Base-by-base conservation (phyloP, 1,140 invertebrate species). In the Sinonovacula constricta region DNA sequence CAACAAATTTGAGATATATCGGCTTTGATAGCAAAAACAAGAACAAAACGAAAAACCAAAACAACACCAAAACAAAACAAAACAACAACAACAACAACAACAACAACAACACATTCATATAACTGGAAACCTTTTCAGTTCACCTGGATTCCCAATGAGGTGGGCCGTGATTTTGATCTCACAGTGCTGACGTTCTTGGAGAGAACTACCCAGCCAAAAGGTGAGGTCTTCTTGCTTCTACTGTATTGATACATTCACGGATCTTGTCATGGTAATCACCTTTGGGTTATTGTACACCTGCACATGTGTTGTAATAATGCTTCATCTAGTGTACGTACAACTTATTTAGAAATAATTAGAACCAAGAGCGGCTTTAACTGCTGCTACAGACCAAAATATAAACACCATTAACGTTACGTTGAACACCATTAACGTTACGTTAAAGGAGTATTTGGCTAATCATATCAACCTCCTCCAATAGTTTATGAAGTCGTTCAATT, bases 61-160 rank as follows among this genome's bases (percentile, higher is more conserved):
- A n/a, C n/a, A n/a, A n/a, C n/a, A n/a, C n/a, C n/a, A n/a, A n/a
- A n/a, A n/a, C n/a, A n/a, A n/a, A n/a, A n/a, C n/a, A n/a, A n/a
- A n/a, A n/a, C n/a, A n/a, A n/a, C n/a, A n/a, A n/a, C n/a, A n/a
- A n/a, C n/a, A n/a, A n/a, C n/a, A n/a, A n/a, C n/a, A n/a, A n/a
- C n/a, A n/a, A n/a, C n/a, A n/a, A n/a, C n/a, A n/a, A n/a, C n/a
- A n/a, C n/a, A n/a, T n/a, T n/a, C n/a, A n/a, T 45, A 22, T 49
- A 45, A 57, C 15, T 56, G 3, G n/a, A n/a, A n/a, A n/a, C n/a
- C n/a, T 51, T 51, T 79, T 65, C 53, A 86, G 85, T 75, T 88
- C 57, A 90, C 88, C 30, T 90, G 89, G 89, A 74, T 90, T 36
- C 84, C 89, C 34, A 90, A 90, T 84, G 89, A 90, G 79, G 79